A percentile compares a stretch with the other conserved stretches of the same genome.
These are phyloP conservation scores for Lasioglossum figueresi DNA, from an alignment of 2,888 invertebrate species.

Conservation along the genomic window DNA sequence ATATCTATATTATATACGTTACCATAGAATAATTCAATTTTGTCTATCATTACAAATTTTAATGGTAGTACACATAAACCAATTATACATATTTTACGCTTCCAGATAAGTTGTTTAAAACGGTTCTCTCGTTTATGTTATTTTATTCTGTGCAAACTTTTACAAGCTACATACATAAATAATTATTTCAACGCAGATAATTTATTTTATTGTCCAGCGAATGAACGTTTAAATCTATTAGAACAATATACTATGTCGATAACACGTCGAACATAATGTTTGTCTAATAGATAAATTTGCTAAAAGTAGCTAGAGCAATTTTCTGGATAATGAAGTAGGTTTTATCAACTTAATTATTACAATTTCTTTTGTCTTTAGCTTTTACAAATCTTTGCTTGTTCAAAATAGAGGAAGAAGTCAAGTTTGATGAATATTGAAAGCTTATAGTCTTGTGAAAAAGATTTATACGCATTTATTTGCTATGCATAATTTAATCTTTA, in stretches of 20 bases:
- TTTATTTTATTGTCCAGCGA: conserved; percentile 9
- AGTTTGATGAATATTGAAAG: not conserved
- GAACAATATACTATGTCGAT: conserved; percentile 4
- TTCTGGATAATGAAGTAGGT: conserved; percentile 8
- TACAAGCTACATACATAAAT: not conserved
- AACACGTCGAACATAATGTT: conserved; percentile 17
- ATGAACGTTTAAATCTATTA: not conserved
- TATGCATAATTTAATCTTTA: conserved; percentile 10
- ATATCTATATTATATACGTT: not conserved
- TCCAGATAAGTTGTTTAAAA: not conserved
- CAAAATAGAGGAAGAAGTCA: not conserved
- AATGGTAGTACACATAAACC: conserved; percentile 19
- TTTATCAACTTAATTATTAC: conserved; percentile 1
- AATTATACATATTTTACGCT: conserved; percentile 33
- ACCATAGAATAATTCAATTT: not conserved
- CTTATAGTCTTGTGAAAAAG: conserved; percentile 3
- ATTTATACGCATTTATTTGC: conserved; percentile 5
- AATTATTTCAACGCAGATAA: not conserved
- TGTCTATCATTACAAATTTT: conserved; percentile 10
- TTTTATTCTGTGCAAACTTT: not conserved
- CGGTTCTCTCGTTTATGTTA: not conserved
- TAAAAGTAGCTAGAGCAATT: not conserved
- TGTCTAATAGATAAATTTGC: conserved; percentile 15
- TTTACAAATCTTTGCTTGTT: conserved; percentile 2
- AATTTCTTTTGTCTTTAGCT: conserved; percentile 13